Percentiles rank a stretch among this genome's conserved stretches.
Evolutionary conservation across 2,113 vertebrate species (phyloP).

Genomic region (Nyctereutes procyonoides): DNA sequence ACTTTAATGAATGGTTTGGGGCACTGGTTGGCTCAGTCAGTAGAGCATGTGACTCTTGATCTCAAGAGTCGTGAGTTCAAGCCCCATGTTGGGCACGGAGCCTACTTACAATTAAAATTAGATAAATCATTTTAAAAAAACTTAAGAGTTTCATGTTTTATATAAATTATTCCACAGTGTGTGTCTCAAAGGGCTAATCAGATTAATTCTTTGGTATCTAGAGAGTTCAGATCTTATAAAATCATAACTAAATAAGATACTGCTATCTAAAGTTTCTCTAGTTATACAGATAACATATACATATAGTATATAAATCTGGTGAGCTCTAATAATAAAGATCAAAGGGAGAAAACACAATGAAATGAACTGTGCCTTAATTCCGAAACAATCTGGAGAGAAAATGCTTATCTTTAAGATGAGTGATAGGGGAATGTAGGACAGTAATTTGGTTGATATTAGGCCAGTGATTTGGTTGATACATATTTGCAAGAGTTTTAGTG

Average conservation of each 20-base stretch:
- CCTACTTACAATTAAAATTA: background rate
- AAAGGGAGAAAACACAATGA: background rate
- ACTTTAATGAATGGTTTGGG: background rate
- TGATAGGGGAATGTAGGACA: background rate
- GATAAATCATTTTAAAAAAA: background rate
- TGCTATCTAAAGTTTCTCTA: background rate
- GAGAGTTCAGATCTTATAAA: background rate
- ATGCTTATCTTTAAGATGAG: background rate
- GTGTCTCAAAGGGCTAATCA: background rate
- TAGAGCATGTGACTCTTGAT: background rate
- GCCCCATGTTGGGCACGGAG: background rate
- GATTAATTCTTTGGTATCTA: background rate
- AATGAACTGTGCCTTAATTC: background rate
- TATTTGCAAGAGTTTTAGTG: constrained; percentile 8
- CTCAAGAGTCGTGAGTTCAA: background rate
- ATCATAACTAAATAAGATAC: background rate
- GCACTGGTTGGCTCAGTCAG: background rate
- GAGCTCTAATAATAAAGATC: constrained; percentile 26
- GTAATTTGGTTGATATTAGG: background rate
- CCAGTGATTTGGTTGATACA: background rate
- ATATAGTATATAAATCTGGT: background rate
- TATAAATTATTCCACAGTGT: background rate
- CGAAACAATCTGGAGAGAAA: background rate
- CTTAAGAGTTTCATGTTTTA: background rate
- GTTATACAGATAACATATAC: background rate